A percentile compares a stretch with the other conserved stretches of the same genome.
phyloP scores from a whole-genome alignment of 2,113 vertebrate genomes.

The Paramormyrops kingsleyae region DNA sequence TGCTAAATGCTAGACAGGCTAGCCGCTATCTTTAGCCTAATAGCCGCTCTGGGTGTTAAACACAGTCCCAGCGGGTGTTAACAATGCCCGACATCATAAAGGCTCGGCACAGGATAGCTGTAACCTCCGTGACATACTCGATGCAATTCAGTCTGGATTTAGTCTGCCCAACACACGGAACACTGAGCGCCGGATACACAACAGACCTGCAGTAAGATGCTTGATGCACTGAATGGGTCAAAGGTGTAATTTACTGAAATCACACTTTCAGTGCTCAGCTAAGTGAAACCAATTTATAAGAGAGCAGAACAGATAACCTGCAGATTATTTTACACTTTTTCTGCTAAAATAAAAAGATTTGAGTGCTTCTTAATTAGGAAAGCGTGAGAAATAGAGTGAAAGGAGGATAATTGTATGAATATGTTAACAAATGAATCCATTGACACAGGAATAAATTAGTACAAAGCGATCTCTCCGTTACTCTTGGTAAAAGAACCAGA shows the following conservation, averaged over 20 bases:
- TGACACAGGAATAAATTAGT: not conserved
- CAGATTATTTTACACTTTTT: not conserved
- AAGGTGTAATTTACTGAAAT: not conserved
- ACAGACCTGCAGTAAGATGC: not conserved
- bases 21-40: not conserved
- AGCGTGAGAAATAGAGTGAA: not conserved
- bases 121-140: not conserved
- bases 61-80: not conserved
- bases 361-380: constrained; percentile 1
- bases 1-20: not conserved
- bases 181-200: not conserved
- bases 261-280: not conserved
- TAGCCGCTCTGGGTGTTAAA: not conserved
- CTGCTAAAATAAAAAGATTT: not conserved
- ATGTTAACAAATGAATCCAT: constrained; percentile 1
- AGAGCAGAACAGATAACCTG: not conserved
- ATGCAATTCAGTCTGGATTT: not conserved
- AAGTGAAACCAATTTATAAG: not conserved
- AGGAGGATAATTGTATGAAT: not conserved
- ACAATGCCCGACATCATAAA: not conserved
- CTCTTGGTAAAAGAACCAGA: not conserved
- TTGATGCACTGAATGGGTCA: not conserved
- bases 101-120: not conserved
- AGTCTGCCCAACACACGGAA: not conserved
- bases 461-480: not conserved